Conservation (phyloP, 2,888 invertebrate genomes). For the Ashinkailepas kermadecensis region DNA sequence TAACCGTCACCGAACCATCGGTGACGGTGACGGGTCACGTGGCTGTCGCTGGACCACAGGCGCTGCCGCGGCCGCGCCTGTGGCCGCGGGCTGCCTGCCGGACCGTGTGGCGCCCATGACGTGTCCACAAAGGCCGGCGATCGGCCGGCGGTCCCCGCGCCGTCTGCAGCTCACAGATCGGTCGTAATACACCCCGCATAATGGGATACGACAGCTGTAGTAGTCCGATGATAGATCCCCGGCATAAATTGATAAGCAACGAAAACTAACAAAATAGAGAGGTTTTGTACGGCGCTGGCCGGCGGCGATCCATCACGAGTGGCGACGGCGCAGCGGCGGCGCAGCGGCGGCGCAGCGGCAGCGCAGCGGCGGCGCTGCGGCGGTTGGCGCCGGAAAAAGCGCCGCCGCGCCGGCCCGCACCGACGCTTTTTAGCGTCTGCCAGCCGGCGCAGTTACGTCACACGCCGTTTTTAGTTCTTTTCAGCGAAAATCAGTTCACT, state of each 20-base stretch:
- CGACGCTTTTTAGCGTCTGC: background rate
- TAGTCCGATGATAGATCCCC: background rate
- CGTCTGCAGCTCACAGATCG: background rate
- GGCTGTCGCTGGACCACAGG: background rate
- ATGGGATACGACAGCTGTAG: slow-evolving; percentile 4
- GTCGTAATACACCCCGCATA: background rate
- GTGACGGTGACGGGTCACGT: background rate
- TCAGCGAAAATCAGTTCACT: background rate
- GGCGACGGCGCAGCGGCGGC: background rate
- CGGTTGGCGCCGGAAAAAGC: background rate
- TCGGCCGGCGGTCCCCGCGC: background rate
- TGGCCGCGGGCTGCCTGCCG: background rate
- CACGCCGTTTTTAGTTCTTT: slow-evolving; percentile 3
- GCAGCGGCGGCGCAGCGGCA: background rate
- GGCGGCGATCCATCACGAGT: background rate
- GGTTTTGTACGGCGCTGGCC: background rate
- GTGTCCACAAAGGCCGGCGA: background rate
- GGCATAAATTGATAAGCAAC: slow-evolving; percentile 21
- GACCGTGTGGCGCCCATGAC: background rate
- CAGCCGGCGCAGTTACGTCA: background rate
- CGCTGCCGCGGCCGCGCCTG: background rate
- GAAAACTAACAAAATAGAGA: slow-evolving; percentile 15
- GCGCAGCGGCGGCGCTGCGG: background rate
- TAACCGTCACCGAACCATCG: too few relatives aligned
- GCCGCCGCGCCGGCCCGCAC: background rate